phyloP scores from a whole-genome alignment of 2,888 invertebrate genomes.

The Tetranychus truncatus region DNA sequence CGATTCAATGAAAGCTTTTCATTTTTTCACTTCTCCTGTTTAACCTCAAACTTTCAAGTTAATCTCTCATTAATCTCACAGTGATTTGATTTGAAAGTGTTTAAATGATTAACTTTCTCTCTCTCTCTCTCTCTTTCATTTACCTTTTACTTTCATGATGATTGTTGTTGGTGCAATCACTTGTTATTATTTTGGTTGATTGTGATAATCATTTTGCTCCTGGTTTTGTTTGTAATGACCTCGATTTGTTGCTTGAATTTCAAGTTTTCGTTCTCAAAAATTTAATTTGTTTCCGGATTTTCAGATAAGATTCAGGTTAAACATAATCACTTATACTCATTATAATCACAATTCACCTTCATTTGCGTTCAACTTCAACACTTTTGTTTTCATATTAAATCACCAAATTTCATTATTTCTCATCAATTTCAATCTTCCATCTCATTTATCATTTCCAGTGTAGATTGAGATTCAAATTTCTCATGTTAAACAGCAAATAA shows the following conservation, averaged over 20 bases:
- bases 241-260: neutral
- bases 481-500: neutral
- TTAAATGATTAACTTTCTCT: neutral
- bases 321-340: neutral
- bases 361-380: neutral
- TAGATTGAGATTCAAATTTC: no score
- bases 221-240: neutral
- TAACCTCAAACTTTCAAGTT: neutral
- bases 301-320: conserved; percentile 1
- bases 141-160: no score
- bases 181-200: neutral
- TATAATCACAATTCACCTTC: neutral
- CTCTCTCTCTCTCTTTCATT: neutral
- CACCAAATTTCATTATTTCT: neutral
- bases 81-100: neutral
- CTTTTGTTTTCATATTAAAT: neutral
- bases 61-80: neutral
- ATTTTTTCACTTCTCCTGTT: neutral
- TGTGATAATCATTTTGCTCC: neutral
- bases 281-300: neutral
- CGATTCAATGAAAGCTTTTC: neutral
- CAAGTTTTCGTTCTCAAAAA: neutral
- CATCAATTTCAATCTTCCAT: neutral
- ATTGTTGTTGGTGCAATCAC: neutral
- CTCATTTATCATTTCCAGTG: no score